A percentile compares a stretch with the other conserved stretches of the same genome.
These are phyloP conservation scores for Hephaestus fuliginosus DNA, from an alignment of 2,797 vertebrate species.

Conservation along the genomic window DNA sequence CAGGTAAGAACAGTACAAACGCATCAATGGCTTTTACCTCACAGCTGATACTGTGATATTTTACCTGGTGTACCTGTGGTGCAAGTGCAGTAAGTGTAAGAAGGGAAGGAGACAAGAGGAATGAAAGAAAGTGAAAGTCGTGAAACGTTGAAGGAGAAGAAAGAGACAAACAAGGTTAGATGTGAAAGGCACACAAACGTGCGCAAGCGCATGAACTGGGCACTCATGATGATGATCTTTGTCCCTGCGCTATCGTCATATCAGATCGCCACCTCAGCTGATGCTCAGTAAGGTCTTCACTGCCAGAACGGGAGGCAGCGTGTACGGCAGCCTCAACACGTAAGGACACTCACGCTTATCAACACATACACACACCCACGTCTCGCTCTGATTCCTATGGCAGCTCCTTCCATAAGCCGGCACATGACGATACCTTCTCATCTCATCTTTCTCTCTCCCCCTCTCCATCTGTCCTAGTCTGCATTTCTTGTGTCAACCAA, in stretches of 20 bases:
- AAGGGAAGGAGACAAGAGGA: neutral
- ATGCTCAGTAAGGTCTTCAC: conserved; percentile 99
- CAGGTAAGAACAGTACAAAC: conserved; percentile 83
- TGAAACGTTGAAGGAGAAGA: neutral
- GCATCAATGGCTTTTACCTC: neutral
- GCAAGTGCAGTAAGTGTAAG: neutral
- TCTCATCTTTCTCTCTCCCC: conserved; percentile 1
- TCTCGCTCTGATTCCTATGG: conserved; percentile 13
- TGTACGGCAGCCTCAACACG: conserved; percentile 98
- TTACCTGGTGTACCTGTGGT: no score
- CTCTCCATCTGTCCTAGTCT: conserved; percentile 10
- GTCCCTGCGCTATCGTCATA: conserved; percentile 51
- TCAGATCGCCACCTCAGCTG: conserved; percentile 96
- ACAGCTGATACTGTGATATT: neutral
- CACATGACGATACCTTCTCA: neutral
- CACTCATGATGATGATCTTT: conserved; percentile 54
- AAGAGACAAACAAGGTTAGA: neutral
- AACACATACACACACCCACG: conserved; percentile 4
- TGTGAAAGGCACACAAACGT: neutral
- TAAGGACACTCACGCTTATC: conserved; percentile 80
- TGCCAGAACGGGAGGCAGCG: conserved; percentile 95
- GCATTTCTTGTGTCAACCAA: neutral
- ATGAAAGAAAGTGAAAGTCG: neutral
- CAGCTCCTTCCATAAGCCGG: conserved; percentile 2
- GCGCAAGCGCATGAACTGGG: neutral